Evolutionary conservation across 1,140 invertebrate species (phyloP).

Genomic region (Zeugodacus cucurbitae): DNA sequence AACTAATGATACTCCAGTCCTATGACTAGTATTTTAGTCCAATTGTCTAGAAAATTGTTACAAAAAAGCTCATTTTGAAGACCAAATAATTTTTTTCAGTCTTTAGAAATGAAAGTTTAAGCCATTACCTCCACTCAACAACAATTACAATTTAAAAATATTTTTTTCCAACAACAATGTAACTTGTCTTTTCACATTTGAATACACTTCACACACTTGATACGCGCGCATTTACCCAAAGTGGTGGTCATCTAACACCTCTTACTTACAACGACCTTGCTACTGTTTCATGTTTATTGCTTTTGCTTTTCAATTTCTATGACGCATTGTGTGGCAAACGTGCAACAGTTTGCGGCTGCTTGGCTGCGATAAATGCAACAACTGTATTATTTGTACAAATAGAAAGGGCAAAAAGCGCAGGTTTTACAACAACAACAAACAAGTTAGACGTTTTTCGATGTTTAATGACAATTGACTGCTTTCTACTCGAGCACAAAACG

Average conservation of each 20-base stretch:
- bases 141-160: too few species aligned
- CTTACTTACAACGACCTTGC: not conserved
- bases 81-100: too few species aligned
- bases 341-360: not conserved
- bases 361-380: not conserved
- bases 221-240: not conserved
- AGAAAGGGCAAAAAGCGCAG: not conserved
- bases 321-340: not conserved
- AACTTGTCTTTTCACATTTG: too few species aligned
- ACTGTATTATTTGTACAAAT: not conserved
- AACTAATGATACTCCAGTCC: too few species aligned
- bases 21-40: too few species aligned
- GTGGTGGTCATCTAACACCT: too few species aligned
- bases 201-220: not conserved
- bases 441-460: not conserved
- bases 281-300: not conserved
- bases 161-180: too few species aligned
- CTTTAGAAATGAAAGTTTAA: too few species aligned
- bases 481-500: slow-evolving; percentile 15
- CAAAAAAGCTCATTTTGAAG: too few species aligned
- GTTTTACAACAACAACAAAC: not conserved
- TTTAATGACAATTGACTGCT: not conserved
- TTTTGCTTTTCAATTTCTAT: not conserved
- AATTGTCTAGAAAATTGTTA: too few species aligned
- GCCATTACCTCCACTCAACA: too few species aligned